These are phyloP conservation scores for Halisarca cf. caerulea DNA, from an alignment of 37 sponge, comb jelly and placozoan genomes.

Conservation along the genomic window DNA sequence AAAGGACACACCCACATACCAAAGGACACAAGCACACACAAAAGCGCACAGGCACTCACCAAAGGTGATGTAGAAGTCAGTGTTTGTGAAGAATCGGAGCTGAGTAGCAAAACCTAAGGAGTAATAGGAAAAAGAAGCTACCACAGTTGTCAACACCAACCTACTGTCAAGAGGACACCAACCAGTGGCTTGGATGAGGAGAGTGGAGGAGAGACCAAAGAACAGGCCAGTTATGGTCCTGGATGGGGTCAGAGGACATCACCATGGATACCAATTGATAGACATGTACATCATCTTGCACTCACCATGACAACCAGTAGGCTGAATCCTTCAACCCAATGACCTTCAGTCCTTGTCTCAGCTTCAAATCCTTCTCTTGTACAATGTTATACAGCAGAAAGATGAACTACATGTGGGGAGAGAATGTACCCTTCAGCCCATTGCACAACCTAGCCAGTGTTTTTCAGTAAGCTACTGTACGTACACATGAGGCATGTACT, in stretches of 20 bases:
- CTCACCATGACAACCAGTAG: constrained; percentile 84
- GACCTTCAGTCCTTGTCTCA: constrained; percentile 83
- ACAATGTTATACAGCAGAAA: constrained; percentile 87
- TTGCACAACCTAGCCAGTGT: too few relatives aligned
- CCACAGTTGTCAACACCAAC: too few relatives aligned
- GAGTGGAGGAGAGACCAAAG: constrained; percentile 65
- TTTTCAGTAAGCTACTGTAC: too few relatives aligned
- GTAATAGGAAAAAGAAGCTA: too few relatives aligned
- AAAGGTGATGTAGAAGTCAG: constrained; percentile 74
- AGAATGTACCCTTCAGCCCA: too few relatives aligned
- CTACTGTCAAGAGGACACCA: background rate
- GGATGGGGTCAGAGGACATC: background rate
- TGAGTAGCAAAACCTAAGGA: constrained; percentile 86
- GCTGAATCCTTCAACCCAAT: constrained; percentile 83
- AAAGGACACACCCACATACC: too few relatives aligned
- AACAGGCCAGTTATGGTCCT: constrained; percentile 76
- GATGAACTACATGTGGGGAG: constrained; percentile 51
- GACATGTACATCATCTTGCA: background rate
- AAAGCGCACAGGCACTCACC: constrained; percentile 62
- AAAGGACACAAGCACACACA: background rate
- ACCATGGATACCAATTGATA: background rate
- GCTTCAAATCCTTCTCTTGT: constrained; percentile 79
- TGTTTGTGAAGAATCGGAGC: constrained; percentile 74
- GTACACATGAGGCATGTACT: too few relatives aligned
- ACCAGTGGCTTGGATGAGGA: constrained; percentile 49